phyloP scores from a whole-genome alignment of 2,113 vertebrate genomes.

The Pterocles burchelli region DNA sequence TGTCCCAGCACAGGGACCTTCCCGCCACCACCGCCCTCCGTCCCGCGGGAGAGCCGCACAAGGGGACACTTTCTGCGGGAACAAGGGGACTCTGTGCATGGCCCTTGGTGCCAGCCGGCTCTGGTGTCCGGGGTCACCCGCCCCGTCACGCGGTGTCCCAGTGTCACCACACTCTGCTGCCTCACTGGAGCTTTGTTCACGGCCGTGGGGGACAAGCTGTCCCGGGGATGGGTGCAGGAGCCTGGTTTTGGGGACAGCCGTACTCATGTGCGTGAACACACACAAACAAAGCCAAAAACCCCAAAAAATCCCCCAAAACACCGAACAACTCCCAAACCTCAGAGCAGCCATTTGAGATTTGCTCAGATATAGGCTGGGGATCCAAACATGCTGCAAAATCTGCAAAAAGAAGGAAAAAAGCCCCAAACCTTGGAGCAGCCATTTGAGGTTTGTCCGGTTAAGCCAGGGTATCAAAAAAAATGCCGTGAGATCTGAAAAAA shows the following conservation, averaged over 20 bases:
- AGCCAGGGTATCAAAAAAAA: not conserved
- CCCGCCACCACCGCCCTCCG: not conserved
- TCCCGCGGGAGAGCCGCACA: not conserved
- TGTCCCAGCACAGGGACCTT: not conserved
- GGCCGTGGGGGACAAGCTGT: rapidly evolving
- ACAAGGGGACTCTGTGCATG: conserved; percentile 14
- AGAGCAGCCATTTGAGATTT: not conserved
- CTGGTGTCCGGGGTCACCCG: not conserved
- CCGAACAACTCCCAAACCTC: not conserved
- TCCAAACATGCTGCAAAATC: rapidly evolving
- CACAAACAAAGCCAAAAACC: rapidly evolving
- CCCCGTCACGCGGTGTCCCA: not conserved
- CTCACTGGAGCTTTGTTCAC: conserved; percentile 34
- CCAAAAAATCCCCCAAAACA: too few relatives aligned
- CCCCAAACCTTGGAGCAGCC: not conserved
- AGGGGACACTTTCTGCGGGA: conserved; percentile 15
- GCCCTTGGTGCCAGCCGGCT: conserved; percentile 10
- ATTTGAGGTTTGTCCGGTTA: rapidly evolving
- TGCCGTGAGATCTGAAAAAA: rapidly evolving
- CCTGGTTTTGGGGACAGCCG: rapidly evolving
- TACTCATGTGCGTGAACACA: rapidly evolving
- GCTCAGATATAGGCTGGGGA: rapidly evolving
- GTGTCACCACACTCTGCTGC: not conserved
- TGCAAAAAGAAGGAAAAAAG: not conserved
- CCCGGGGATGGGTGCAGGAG: not conserved